Evolutionary conservation across 2,113 vertebrate genomes (phyloP).

Genomic region (Propithecus coquereli): DNA sequence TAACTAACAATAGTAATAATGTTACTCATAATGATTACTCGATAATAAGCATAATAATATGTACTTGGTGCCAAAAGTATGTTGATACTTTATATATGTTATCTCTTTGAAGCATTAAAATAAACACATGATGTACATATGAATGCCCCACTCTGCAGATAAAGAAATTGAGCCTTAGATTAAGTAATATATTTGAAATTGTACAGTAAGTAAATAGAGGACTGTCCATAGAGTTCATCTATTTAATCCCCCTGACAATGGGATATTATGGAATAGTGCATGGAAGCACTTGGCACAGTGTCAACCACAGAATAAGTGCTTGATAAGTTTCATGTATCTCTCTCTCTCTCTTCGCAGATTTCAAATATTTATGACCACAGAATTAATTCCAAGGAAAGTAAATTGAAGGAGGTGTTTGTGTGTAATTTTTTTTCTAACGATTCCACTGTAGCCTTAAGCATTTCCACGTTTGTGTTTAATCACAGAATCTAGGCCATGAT

Average conservation of each 20-base stretch:
- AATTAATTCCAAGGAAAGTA: constrained; percentile 78
- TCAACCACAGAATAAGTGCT: background rate
- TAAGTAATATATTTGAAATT: background rate
- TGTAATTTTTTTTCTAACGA: constrained; percentile 46
- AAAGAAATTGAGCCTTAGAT: background rate
- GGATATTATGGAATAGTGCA: background rate
- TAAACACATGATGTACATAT: background rate
- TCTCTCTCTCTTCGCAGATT: constrained; percentile 72
- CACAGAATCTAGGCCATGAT: constrained; percentile 88
- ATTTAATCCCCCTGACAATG: background rate
- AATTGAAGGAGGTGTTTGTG: constrained; percentile 80
- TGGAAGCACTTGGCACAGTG: background rate
- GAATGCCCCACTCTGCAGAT: background rate
- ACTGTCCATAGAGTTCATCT: background rate
- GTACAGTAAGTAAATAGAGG: background rate
- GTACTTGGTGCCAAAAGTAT: background rate
- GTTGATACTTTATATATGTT: background rate
- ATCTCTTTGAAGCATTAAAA: background rate
- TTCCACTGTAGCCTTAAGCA: constrained; percentile 83
- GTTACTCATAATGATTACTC: background rate
- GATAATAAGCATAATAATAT: background rate
- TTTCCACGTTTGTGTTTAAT: constrained; percentile 89
- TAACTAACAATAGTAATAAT: background rate
- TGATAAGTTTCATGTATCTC: constrained; percentile 60
- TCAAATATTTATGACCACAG: constrained; percentile 76